phyloP scores from a whole-genome alignment of 2,888 invertebrate genomes.

The Polietes domitor region DNA sequence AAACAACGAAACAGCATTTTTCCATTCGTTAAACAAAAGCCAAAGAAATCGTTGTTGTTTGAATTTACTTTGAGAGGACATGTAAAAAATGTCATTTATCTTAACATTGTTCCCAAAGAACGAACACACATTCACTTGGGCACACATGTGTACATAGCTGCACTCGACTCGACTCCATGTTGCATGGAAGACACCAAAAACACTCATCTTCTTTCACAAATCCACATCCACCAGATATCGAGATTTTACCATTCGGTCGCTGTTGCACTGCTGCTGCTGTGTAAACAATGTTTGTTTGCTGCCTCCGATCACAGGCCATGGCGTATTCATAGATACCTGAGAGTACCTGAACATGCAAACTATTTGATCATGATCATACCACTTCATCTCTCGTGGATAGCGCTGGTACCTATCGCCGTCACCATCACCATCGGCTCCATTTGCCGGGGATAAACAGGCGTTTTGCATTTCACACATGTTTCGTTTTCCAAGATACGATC shows the following conservation, averaged over 20 bases:
- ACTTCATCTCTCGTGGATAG: constrained; percentile 7
- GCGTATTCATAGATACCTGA: background rate
- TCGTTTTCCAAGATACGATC: constrained; percentile 15
- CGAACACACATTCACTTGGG: background rate
- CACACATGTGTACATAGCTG: background rate
- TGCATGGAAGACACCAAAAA: background rate
- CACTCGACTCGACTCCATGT: background rate
- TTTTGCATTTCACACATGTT: constrained; percentile 67
- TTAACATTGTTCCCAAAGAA: constrained; percentile 25
- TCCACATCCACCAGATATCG: background rate
- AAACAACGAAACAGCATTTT: constrained; percentile 36
- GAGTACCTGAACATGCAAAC: constrained; percentile 49
- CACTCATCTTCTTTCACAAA: constrained; percentile 4
- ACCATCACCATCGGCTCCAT: background rate
- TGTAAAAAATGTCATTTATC: constrained; percentile 37
- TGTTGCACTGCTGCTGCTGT: background rate
- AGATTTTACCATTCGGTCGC: background rate
- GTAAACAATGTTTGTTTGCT: constrained; percentile 7
- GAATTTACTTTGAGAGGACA: constrained; percentile 29
- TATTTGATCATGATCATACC: constrained; percentile 59
- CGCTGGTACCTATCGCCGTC: background rate
- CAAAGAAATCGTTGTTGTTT: constrained; percentile 3
- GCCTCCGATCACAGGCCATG: background rate
- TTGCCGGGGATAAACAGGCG: constrained; percentile 39
- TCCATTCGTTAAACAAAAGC: constrained; percentile 1